phyloP scores from a whole-genome alignment of 1,140 invertebrate species.

The Colletes gigas region DNA sequence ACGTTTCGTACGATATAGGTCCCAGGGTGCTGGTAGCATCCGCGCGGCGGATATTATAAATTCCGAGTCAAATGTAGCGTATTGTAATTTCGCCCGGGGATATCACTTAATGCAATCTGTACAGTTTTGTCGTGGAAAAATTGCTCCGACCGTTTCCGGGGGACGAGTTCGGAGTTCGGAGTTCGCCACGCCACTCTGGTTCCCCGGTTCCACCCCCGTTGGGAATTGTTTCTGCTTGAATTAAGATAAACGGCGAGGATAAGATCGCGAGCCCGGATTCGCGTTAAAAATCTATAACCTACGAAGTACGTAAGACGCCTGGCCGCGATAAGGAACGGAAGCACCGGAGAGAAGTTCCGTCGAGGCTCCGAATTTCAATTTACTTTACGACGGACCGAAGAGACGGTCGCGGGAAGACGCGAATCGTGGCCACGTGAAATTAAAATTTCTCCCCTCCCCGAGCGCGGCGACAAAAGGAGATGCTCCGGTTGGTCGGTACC shows the following conservation, averaged over 20 bases:
- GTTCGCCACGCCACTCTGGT: background rate
- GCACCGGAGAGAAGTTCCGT: background rate
- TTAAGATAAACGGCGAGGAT: conserved; percentile 59
- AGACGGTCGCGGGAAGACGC: background rate
- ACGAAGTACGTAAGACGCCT: background rate
- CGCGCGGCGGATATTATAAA: conserved; percentile 68
- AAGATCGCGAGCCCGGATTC: conserved; percentile 46
- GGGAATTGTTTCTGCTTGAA: conserved; percentile 49
- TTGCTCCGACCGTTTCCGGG: conserved; percentile 25
- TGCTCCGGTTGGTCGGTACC: conserved; percentile 40
- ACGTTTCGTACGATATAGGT: conserved; percentile 55
- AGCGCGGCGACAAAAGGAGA: conserved; percentile 52
- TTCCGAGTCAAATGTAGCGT: conserved; percentile 74
- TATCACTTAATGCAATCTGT: conserved; percentile 74
- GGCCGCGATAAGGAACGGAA: conserved; percentile 27
- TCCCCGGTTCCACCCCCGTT: background rate
- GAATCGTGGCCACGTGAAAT: conserved; percentile 54
- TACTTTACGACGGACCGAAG: conserved; percentile 11
- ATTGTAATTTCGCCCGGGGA: conserved; percentile 67
- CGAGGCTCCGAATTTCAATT: conserved; percentile 14
- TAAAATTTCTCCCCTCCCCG: conserved; percentile 47
- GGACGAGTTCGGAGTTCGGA: conserved; percentile 33
- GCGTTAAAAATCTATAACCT: conserved; percentile 42
- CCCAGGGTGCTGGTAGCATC: conserved; percentile 56
- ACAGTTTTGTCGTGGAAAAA: conserved; percentile 50